These are phyloP conservation scores for Scyliorhinus canicula DNA, from an alignment of 2,797 vertebrate species.

Conservation along the genomic window DNA sequence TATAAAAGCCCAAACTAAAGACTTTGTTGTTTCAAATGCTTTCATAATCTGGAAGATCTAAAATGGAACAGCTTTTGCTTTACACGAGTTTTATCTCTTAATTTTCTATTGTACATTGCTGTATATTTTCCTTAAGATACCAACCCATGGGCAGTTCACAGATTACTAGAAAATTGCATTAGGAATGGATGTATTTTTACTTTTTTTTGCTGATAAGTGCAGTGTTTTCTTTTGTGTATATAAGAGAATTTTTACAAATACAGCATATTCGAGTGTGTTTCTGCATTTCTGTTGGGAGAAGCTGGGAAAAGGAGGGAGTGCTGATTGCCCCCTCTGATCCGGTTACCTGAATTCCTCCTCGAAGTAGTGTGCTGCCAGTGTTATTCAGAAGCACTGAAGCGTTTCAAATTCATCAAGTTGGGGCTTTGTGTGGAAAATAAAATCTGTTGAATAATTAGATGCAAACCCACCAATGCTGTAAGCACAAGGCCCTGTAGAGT, in stretches of 20 bases:
- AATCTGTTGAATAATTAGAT: conserved; percentile 11
- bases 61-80: background rate
- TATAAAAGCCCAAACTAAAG: background rate
- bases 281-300: background rate
- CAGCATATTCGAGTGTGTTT: background rate
- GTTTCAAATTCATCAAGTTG: background rate
- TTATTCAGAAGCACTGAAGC: background rate
- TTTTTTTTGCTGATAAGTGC: background rate
- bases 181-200: background rate
- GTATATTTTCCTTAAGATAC: background rate
- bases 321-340: background rate
- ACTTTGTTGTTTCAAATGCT: background rate
- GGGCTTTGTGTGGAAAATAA: conserved; percentile 4
- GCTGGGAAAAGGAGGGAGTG: background rate
- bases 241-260: background rate
- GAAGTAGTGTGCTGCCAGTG: background rate
- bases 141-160: background rate
- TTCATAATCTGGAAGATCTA: background rate
- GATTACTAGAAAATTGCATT: background rate
- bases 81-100: background rate
- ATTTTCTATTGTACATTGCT: conserved; percentile 32
- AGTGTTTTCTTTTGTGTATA: conserved; percentile 26
- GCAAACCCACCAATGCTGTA: conserved; percentile 14
- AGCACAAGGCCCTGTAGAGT: conserved; percentile 5
- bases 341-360: background rate